phyloP scores from a whole-genome alignment of 1,140 invertebrate genomes.

The Sarcophaga peregrina region DNA sequence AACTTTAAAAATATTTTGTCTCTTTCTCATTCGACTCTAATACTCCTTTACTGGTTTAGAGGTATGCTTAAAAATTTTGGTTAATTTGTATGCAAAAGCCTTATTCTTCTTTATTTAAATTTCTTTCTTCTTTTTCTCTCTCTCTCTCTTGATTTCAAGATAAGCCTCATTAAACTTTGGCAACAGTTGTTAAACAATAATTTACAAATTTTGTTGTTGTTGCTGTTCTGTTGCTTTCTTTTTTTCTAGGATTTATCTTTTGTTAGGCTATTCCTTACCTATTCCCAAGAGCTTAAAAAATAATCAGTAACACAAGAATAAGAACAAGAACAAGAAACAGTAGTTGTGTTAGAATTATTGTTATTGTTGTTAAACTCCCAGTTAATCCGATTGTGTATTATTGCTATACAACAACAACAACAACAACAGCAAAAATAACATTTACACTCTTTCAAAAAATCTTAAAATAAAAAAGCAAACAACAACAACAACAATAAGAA shows the following conservation, averaged over 20 bases:
- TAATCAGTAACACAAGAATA: neutral
- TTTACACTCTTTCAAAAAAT: conserved; percentile 5
- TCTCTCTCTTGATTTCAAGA: neutral
- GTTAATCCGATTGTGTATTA: conserved; percentile 31
- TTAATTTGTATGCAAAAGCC: no score
- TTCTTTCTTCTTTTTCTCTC: neutral
- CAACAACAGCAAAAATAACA: neutral
- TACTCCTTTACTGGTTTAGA: no score
- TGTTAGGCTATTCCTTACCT: neutral
- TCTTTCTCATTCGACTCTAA: no score
- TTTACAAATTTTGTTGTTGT: neutral
- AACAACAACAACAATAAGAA: no score
- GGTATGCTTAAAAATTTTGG: no score
- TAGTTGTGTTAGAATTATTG: neutral
- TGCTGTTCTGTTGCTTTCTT: neutral
- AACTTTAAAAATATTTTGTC: no score
- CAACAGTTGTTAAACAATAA: conserved; percentile 41
- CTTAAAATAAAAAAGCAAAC: neutral
- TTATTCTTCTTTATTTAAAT: neutral
- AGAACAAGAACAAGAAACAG: conserved; percentile 2
- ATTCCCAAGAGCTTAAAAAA: neutral
- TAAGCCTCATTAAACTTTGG: conserved; percentile 38
- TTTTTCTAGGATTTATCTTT: neutral
- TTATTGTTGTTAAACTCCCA: conserved; percentile 3
- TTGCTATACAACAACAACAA: neutral